Base-by-base conservation (phyloP, 2,113 vertebrate species). In the Myotis yumanensis region DNA sequence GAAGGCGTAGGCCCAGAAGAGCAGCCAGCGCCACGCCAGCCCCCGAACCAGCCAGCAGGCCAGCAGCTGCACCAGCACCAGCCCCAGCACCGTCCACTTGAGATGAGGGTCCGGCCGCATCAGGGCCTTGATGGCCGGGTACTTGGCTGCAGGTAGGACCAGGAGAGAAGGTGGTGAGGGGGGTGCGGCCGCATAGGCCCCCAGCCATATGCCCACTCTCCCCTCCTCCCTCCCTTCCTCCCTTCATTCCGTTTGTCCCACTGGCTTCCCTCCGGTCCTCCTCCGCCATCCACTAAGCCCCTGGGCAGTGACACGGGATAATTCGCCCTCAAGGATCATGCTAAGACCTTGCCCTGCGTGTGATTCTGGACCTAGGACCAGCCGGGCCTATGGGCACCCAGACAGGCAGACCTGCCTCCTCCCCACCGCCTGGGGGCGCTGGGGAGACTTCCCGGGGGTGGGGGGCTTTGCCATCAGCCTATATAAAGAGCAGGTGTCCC, bases 1-100 rank as follows among this genome's bases (percentile, higher is more conserved):
- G 2, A 99, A 99, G 68, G 96, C 97, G 1, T 99, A 99, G 59
- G 99, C 99, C 99, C 99, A 99, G 98, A 99, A 99, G 69, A 99
- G 96, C 86, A 99, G 95, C 99, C 99, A 99, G 97, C 99, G 99
- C 99, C 99, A 99, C 5, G 99, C 46, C 37, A 99, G 98, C 59
- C 98, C 96, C 9, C 86, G 98, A 91, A 99, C 98, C 96, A 99
- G 96, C 97, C 99, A 99, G 97, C 99, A 99, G 46, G 99, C 99
- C 73, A 99, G 90, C 32, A 99, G 92, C 98, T 99, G 99, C 1
- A 17, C 93, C 64, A 99, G 95, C 62, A 99, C 99, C 99, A 99
- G 98, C 89, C 95, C 99, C 7, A 98, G 98, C 40, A 99, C 99
- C 9, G 99, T 98, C 99, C 99, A 99, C 96, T 99, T 99, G 83